phyloP scores from a whole-genome alignment of 2,113 vertebrate species.

The human (Homo sapiens) region GRCh38 chr1:178130501-178131000 shows the following conservation, averaged over 20 bases:
- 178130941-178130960: no score
- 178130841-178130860: no score
- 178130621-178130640: neutral
- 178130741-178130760: neutral
- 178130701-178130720: neutral
- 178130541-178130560: neutral
- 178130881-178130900: no score
- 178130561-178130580: neutral
- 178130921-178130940: no score
- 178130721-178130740: conserved; percentile 33
- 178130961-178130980: no score
- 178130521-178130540: neutral
- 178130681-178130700: neutral
- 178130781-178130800: neutral
- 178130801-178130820: no score
- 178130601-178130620: neutral
- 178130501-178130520: neutral
- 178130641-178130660: neutral
- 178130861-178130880: no score
- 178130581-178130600: neutral
- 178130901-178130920: no score
- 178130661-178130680: neutral
- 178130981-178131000: no score
- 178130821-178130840: no score
- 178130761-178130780: neutral